Evolutionary conservation across 2,113 vertebrate genomes (phyloP), one percentile per base, ranked within the genome.

Genomic region (Gyps fulvus): DNA sequence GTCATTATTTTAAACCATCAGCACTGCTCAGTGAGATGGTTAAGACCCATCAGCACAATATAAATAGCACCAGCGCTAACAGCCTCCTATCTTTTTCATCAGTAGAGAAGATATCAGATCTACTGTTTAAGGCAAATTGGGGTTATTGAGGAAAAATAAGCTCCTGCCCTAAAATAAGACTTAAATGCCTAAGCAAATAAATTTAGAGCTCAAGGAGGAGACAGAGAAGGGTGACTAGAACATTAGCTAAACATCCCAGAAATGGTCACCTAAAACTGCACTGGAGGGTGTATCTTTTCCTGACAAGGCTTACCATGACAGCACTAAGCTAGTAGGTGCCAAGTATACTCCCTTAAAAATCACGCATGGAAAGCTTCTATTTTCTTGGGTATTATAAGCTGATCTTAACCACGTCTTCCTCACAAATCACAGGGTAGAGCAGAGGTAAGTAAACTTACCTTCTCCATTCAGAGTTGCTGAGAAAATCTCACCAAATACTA

Each of bases 1-100:
- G 85, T 97, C 95, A 97, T 96, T 95, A 97, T 89, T 97, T 96
- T 94, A 94, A 97, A 89, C 45, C 71, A 95, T 71, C 91, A 89
- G 76, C 61, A 63, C 32, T 38, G 65, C 83, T 65, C 79, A 49
- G 71, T 55, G 72, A 87, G 87, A 85, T 87, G 34, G 89, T 84
- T 94, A 93, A 97, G 96, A 86, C 42, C 69, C 69, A 87, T 95
- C 78, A 96, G 71, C 76, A 87, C 87, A 90, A 72, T 90, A 96
- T 93, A 93, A 96, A 96, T 94, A 97, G 74, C 47, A 87, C 42
- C 62, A 70, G 50, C 65, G 62, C 57, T 91, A 97, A 89, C 62
- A 86, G 84, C 73, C 74, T 59, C 71, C 78, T 78, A 91, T 95
- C 92, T 87, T 67, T 94, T 93, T 57, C 79, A 66, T 84, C 86